Evolutionary conservation across 2,113 vertebrate species (phyloP).

Genomic region (Oreochromis aureus): DNA sequence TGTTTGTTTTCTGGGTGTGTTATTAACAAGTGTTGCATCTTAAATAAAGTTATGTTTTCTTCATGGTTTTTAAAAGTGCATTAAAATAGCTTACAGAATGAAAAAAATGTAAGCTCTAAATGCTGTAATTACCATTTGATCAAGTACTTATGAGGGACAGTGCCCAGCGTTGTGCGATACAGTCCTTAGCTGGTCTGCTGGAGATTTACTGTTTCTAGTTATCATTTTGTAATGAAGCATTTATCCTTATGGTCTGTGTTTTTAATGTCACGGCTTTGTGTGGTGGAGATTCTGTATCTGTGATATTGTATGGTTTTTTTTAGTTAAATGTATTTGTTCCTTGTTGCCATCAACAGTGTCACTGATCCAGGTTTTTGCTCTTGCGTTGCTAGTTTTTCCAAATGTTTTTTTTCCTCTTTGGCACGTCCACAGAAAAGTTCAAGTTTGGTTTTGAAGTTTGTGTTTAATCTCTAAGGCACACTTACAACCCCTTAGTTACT

Average conservation of each 20-base stretch:
- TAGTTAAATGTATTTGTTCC: constrained; percentile 1
- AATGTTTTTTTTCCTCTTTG: not conserved
- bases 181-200: not conserved
- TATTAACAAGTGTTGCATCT: not conserved
- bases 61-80: not conserved
- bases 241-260: not conserved
- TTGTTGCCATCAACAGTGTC: not conserved
- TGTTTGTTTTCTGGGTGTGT: not conserved
- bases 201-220: not conserved
- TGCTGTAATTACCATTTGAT: not conserved
- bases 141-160: not conserved
- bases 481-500: not conserved
- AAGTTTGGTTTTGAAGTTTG: not conserved
- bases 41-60: not conserved
- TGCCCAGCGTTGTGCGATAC: not conserved
- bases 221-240: not conserved
- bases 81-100: not conserved
- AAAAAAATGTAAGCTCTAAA: fast-evolving
- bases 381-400: not conserved
- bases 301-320: not conserved
- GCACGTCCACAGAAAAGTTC: not conserved
- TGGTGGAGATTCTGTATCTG: not conserved
- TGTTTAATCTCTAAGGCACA: not conserved
- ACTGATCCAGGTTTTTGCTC: not conserved
- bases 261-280: not conserved